These are phyloP conservation scores for Mobula birostris DNA, from an alignment of 2,113 vertebrate species.

Conservation along the genomic window DNA sequence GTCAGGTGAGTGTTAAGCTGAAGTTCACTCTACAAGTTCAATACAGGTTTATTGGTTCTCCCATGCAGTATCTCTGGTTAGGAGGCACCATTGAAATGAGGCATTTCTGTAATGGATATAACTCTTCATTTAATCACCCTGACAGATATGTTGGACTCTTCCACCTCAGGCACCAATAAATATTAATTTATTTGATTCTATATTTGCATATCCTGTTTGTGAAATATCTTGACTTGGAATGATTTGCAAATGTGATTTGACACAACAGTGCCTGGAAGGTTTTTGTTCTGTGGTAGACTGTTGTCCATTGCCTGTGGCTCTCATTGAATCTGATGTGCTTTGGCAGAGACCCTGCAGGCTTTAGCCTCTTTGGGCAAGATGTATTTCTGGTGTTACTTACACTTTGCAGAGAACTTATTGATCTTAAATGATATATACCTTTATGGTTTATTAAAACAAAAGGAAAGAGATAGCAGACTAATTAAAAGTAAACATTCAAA, in stretches of 20 bases:
- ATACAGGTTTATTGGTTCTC: neutral
- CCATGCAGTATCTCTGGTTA: neutral
- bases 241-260: neutral
- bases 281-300: neutral
- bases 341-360: neutral
- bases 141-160: neutral
- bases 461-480: neutral
- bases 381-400: neutral
- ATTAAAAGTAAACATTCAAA: neutral
- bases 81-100: neutral
- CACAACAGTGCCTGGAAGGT: neutral
- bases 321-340: constrained; percentile 9
- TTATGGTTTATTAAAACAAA: neutral
- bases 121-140: neutral
- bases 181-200: neutral
- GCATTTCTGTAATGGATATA: neutral
- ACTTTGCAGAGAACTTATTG: neutral
- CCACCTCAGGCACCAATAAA: neutral
- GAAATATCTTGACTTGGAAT: constrained; percentile 13
- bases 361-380: neutral
- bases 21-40: too few relatives aligned
- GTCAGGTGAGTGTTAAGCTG: too few relatives aligned
- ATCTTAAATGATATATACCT: neutral
- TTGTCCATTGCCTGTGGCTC: neutral
- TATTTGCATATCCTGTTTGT: neutral